Conservation (phyloP, 2,113 vertebrate genomes). For the Anarrhichthys ocellatus region DNA sequence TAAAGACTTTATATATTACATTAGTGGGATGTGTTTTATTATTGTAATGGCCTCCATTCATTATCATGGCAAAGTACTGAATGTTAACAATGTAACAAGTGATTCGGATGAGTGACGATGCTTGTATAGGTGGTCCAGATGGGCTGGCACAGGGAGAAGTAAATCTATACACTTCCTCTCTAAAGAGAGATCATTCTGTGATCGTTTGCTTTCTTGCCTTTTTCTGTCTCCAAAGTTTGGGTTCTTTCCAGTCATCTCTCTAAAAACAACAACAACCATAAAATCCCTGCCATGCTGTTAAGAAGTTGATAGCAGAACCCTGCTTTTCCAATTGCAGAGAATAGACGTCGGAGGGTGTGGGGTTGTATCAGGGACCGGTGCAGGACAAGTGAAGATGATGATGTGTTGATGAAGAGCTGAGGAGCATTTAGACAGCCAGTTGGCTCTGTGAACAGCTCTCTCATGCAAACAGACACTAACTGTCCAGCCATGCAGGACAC, state of each 20-base stretch:
- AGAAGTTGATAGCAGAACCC: neutral
- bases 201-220: conserved; percentile 13
- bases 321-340: conserved; percentile 9
- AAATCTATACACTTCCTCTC: conserved; percentile 24
- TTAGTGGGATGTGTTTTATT: neutral
- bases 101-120: conserved; percentile 17
- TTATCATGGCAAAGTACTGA: neutral
- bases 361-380: neutral
- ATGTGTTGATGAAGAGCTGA: conserved; percentile 59
- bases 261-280: conserved; percentile 14
- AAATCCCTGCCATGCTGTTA: neutral
- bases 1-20: neutral
- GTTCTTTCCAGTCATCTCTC: neutral
- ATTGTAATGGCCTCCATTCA: conserved; percentile 2
- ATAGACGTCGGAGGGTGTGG: neutral
- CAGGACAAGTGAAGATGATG: conserved; percentile 20
- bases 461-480: conserved; percentile 56
- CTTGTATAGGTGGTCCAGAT: conserved; percentile 50
- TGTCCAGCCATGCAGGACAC: conserved; percentile 51
- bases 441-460: conserved; percentile 49
- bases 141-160: conserved; percentile 14
- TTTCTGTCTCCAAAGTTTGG: conserved; percentile 19
- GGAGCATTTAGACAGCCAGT: conserved; percentile 52
- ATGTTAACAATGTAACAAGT: conserved; percentile 8
- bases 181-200: conserved; percentile 32